Evolutionary conservation across 2,888 invertebrate species (phyloP), one percentile per base, ranked within the genome.

Genomic region (Parnassius orleans): DNA sequence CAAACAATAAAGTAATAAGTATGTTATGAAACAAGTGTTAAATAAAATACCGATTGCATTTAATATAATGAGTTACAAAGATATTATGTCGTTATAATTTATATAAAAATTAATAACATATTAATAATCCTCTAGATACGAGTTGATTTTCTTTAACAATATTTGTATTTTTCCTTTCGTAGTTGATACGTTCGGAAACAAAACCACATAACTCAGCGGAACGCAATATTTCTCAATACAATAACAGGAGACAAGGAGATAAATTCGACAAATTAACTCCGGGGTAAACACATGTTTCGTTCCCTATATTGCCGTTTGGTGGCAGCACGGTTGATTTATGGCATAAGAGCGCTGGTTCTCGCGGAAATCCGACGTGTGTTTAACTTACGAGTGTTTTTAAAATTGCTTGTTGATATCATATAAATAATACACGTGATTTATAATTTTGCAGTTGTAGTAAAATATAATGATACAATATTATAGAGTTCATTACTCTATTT

Each of bases 261-360:
- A 89, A 88, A 90, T 89, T 87, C 87, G 83, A 87, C 90, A 90
- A 91, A 91, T 91, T 91, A 91, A 90, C 90, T 87, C 81, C 83
- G 83, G 79, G 81, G 90, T 89, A 90, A 90, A 91, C 90, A 91
- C 89, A 86, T 90, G 90, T 90, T 90, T 86, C 81, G 81, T 83
- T 81, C 86, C 87, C 87, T 84, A 90, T 89, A 90, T 89, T 89
- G 86, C 83, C 86, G 86, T 76, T 76, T 81, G 87, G 86, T 80
- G 86, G 89, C 89, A 85, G 84, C 87, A 83, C 84, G 70, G 76
- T 77, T 89, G 90, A 91, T 91, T 91, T 91, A 91, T 90, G 69
- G 80, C 80, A 80, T 68, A 74, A 79, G 88, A 86, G 86, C 76
- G 81, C 68, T 61, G 72, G 68, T 69, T 68, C 66, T 75, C 77